Evolutionary conservation across 1,140 invertebrate genomes (phyloP), one percentile per base, ranked within the genome.

Genomic region (Drosophila auraria): DNA sequence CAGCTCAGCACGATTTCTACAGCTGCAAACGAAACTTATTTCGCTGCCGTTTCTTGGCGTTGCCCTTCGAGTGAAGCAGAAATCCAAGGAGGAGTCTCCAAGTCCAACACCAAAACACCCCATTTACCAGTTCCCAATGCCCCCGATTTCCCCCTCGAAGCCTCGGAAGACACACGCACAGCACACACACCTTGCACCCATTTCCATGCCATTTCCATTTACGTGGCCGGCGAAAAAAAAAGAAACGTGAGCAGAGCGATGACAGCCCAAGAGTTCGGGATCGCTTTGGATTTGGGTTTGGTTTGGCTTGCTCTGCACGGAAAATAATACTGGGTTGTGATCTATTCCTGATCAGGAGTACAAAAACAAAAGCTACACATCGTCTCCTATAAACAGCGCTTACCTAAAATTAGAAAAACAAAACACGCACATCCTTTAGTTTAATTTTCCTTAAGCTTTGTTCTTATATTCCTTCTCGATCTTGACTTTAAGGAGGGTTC

Each of bases 131-230:
- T 56, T 56, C 1, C 45, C 45, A 45, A 14, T n/a, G 20, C 5
- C 47, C 20, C 50, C 50, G n/a, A 36, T 53, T 42, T 30, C 40
- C 73, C 47, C 49, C 23, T 58, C 9, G 17, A 49, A 49, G 45
- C 49, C 25, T 27, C 49, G 49, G 15, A 38, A 57, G 23, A 70
- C 57, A 60, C 38, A 54, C 33, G 45, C 42, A 57, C 59, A 63
- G 33, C 36, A 57, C 59, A 74, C 72, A 77, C 65, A 74, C 64
- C 70, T 87, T 87, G 81, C 84, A 87, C 78, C 78, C 84, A 87
- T 84, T 87, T 87, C 78, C 84, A 87, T 87, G 77, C 57, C 81
- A 89, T 87, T 83, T 87, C 78, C 83, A 87, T 87, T 80, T 83
- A 83, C 69, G 61, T 79, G 78, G 45, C 62, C 71, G 62, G 62